Base-by-base conservation (phyloP, 1,140 invertebrate genomes). In the Macrobrachium rosenbergii region DNA sequence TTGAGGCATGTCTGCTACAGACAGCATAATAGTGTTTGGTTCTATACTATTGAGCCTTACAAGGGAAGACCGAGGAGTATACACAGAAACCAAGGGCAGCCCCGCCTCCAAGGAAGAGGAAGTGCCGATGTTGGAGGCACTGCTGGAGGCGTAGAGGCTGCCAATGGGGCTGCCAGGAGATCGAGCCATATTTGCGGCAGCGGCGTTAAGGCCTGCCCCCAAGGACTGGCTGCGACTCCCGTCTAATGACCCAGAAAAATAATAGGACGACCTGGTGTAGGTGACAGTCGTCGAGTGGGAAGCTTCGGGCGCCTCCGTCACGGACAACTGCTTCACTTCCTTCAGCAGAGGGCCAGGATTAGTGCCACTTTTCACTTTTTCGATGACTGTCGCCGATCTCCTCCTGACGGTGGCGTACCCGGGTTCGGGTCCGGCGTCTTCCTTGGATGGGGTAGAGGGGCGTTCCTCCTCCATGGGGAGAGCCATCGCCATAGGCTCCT, bases 1-100 rank as follows among this genome's bases (percentile, higher is more conserved):
- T 64, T 89, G 88, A 60, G 90, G 89, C 89, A 90, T 88, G 43
- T 91, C 90, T 60, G 89, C 88, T 52, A 90, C 88, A 67, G 89
- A 90, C 73, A 91, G 90, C 87, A 91, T 90, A 28, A 91, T 88
- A 37, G 91, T 91, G 77, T 91, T 90, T 12, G 91, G 91, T 67
- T 91, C 91, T 63, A 91, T 89, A 64, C 90, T 90, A 81, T 90
- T 91, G 11, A 91, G 89, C 64, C 91, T 89, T 79, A 91, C 89
- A 60, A 91, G 83, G 58, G 90, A 88, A 28, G 86, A 77, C n/a
- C 87, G 85, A 82, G 75, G 87, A 37, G 89, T 80, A 69, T 86
- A 89, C 63, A 89, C 89, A 63, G 89, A 89, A 45, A 89, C 89
- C 52, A 89, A 75, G 64, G 89, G 89, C 64, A 89, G 75, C 52